Percentiles rank a stretch among this genome's conserved stretches.
These are phyloP conservation scores for Macrobrachium rosenbergii DNA, from an alignment of 1,140 invertebrate species.

Conservation along the genomic window DNA sequence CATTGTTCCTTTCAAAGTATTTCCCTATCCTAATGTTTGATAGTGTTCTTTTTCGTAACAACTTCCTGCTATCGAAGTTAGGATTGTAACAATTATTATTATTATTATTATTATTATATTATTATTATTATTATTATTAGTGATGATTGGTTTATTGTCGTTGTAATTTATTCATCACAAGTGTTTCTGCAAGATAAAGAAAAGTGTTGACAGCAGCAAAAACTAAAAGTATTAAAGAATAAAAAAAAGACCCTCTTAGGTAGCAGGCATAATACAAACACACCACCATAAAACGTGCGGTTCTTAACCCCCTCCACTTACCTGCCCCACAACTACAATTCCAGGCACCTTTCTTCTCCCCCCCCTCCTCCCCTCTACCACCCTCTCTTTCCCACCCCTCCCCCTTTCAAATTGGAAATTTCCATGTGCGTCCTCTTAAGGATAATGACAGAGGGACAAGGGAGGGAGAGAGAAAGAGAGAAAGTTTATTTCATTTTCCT, in stretches of 20 bases:
- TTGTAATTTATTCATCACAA: background rate
- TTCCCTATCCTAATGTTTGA: too few species aligned
- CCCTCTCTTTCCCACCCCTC: background rate
- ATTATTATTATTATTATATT: background rate
- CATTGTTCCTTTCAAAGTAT: too few species aligned
- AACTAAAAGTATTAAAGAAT: too few species aligned
- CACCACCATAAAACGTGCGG: background rate
- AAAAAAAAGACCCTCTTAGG: too few species aligned
- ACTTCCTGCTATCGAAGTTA: background rate
- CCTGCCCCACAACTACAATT: background rate
- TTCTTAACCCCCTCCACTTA: background rate
- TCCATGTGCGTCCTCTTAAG: background rate
- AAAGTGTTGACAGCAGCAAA: too few species aligned
- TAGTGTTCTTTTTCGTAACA: background rate
- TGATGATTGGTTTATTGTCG: background rate
- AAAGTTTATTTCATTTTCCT: background rate
- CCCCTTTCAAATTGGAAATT: background rate
- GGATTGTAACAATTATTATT: background rate
- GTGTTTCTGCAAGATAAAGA: too few species aligned
- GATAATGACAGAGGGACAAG: slow-evolving; percentile 9
- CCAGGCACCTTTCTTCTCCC: background rate
- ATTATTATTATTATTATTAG: background rate
- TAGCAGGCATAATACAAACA: too few species aligned
- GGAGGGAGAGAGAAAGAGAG: slow-evolving; percentile 21
- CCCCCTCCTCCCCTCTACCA: background rate